Base-by-base conservation (phyloP, 2,797 vertebrate species). In the Brachyalestes nurse region DNA sequence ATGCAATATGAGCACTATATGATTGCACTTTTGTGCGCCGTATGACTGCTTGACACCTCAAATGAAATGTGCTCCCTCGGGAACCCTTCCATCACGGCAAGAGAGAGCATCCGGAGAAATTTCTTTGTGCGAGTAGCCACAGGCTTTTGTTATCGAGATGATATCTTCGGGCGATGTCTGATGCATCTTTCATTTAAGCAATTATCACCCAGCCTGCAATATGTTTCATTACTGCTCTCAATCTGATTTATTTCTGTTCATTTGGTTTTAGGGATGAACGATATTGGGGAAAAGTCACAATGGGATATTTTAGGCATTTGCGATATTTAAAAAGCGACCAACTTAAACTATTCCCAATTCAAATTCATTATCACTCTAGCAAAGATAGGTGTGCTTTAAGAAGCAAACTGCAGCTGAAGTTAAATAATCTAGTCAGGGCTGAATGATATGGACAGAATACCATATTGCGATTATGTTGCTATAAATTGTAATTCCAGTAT, bases 151-250 rank as follows among this genome's bases (percentile, higher is more conserved):
- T 73, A 72, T 66, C 10, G 10, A 9, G 61, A 57, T 58, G 49
- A 25, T 66, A 66, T 82, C 74, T 45, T 19, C 23, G 19, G 80
- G 74, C 80, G 38, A 70, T 4, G 79, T 53, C 74, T 60, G n/a
- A 71, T 28, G 70, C 51, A 57, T 57, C 53, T 57, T 72, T 57
- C 51, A 57, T 72, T 57, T 72, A 4, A 38, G 51, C 70, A 23
- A 45, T 74, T 23, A 74, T 42, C 55, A 60, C 6, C 19, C 72
- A n/a, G 19, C 34, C 38, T 7, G 19, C 21, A 21, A 34, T 60
- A 42, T 45, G 19, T 23, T 23, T 58, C 70, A 55, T 19, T 53
- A 1, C 13, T 57, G 42, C n/a, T n/a, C 38, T 14, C 42, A 51
- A 6, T 17, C 62, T 51, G 6, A 49, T 21, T 57, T 1, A 55